phyloP scores from a whole-genome alignment of 2,113 vertebrate genomes.

The Atlantisia rogersi region DNA sequence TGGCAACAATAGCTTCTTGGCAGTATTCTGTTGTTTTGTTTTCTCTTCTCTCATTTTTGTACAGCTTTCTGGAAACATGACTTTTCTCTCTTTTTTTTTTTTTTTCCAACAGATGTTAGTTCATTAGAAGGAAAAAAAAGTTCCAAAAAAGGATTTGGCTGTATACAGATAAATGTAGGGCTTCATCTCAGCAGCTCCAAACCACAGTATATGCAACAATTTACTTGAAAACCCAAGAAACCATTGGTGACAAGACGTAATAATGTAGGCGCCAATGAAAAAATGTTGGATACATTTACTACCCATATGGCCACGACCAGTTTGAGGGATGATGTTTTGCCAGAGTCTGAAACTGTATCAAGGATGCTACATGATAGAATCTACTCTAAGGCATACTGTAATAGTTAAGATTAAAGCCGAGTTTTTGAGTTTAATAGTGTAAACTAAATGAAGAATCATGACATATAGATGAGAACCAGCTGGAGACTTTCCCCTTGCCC shows the following conservation, averaged over 20 bases:
- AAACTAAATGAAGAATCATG: slow-evolving; percentile 82
- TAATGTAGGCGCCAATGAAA: slow-evolving; percentile 79
- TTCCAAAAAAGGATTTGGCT: slow-evolving; percentile 66
- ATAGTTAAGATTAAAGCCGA: slow-evolving; percentile 78
- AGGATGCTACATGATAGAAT: slow-evolving; percentile 76
- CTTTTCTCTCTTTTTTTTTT: not conserved
- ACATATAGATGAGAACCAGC: slow-evolving; percentile 78
- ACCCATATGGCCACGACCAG: slow-evolving; percentile 69
- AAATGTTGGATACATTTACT: slow-evolving; percentile 77
- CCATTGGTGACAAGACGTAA: slow-evolving; percentile 79
- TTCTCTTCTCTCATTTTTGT: slow-evolving; percentile 50
- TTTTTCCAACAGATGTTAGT: slow-evolving; percentile 59
- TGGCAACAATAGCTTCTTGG: not conserved
- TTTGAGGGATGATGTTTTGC: slow-evolving; percentile 70
- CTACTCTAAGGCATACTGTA: slow-evolving; percentile 75
- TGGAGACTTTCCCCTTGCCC: slow-evolving; percentile 37
- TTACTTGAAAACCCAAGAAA: slow-evolving; percentile 76
- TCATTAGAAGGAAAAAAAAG: slow-evolving; percentile 54
- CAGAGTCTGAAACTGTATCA: slow-evolving; percentile 74
- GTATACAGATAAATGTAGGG: slow-evolving; percentile 60
- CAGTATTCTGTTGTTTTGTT: slow-evolving; percentile 17
- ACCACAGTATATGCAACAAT: slow-evolving; percentile 74
- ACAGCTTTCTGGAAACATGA: slow-evolving; percentile 38
- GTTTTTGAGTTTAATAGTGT: slow-evolving; percentile 77
- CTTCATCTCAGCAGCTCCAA: slow-evolving; percentile 68